A percentile compares a stretch with the other conserved stretches of the same genome.
These are phyloP conservation scores for Unio delphinus DNA, from an alignment of 2,888 invertebrate species.

Conservation along the genomic window DNA sequence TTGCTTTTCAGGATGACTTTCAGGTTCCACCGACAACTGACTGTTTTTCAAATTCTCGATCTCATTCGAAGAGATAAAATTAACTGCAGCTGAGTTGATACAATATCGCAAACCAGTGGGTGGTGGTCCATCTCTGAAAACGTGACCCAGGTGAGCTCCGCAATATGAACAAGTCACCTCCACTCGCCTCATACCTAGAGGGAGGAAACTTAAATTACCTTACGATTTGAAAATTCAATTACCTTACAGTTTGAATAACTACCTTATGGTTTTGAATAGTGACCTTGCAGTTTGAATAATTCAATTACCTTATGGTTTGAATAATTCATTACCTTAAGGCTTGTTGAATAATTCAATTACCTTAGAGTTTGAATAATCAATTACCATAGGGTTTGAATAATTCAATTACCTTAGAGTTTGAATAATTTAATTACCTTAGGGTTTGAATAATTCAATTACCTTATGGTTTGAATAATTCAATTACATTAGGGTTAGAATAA, in stretches of 20 bases:
- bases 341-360: background rate
- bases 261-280: background rate
- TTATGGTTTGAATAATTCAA: background rate
- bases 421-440: background rate
- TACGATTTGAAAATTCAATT: background rate
- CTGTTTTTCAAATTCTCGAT: constrained; percentile 2
- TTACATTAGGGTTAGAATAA: background rate
- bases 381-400: background rate
- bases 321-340: background rate
- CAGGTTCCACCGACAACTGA: background rate
- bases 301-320: background rate
- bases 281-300: background rate
- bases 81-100: constrained; percentile 67
- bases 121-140: constrained; percentile 69
- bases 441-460: background rate
- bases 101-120: constrained; percentile 66
- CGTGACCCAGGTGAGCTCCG: constrained; percentile 68
- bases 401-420: background rate
- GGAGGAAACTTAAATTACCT: background rate
- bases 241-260: background rate
- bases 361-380: background rate
- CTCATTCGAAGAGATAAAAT: constrained; percentile 16
- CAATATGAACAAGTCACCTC: constrained; percentile 67
- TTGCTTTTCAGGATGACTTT: background rate
- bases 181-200: constrained; percentile 58